Base-by-base conservation (phyloP, 1,140 invertebrate genomes). In the Aphis gossypii region DNA sequence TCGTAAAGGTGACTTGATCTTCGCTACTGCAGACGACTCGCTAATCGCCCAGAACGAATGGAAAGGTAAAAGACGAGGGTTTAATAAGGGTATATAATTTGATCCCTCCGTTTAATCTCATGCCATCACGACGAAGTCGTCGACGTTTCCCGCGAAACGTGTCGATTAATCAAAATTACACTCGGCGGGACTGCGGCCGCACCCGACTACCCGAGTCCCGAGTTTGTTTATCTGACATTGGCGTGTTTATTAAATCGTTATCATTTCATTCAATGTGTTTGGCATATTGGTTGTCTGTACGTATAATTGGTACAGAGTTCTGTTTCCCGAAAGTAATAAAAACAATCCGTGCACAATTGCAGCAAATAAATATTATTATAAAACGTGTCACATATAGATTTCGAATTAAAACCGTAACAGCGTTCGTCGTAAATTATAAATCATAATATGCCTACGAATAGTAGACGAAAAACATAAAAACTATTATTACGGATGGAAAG, bases 101-200 rank as follows among this genome's bases (percentile, higher is more conserved):
- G 23, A 86, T 86, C 44, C 84, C 84, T 30, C 25, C 41, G 44
- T 86, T 86, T 86, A 86, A 46, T 46, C 23, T 46, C 84, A 18
- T 30, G 25, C 84, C 84, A 30, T 38, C 84, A 44, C 84, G 9
- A 2, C 41, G 41, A 7, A 41, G 83, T 84, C 38, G 41, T 46
- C 83, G 60, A 18, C 60, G 41, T 20, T 23, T 41, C 83, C 25
- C 83, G 23, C 23, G 30, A n/a, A 86, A 41, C 83, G 25, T 23
- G 23, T 25, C 23, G 44, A 86, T 86, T 86, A 86, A 86, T 86
- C 84, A 86, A 86, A 86, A 86, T 86, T 86, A 86, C 38, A 86
- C 84, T 23, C 44, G 9, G 41, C 84, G 38, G 41, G 14, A 30
- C 20, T 35, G 18, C 11, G 38, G 20, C 82, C 20, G 83, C 83